Conservation (phyloP, 1,140 invertebrate genomes). For the Micrasema longulum region DNA sequence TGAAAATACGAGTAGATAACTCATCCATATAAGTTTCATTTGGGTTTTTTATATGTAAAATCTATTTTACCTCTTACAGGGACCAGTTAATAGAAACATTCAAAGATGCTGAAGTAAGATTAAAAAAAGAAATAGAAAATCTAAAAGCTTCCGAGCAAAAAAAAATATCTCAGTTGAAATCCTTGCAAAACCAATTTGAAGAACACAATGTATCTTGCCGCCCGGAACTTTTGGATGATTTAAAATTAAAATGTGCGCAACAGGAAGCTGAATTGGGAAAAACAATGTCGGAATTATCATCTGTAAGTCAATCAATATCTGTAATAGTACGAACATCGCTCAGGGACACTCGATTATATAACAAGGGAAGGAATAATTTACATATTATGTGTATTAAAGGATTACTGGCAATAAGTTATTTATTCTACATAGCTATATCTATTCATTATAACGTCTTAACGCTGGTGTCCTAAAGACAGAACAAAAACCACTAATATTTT, state of each 20-base stretch:
- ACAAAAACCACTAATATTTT: too few relatives aligned
- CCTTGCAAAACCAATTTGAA: slow-evolving; percentile 62
- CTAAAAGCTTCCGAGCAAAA: slow-evolving; percentile 62
- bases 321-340: too few relatives aligned
- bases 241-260: slow-evolving; percentile 59
- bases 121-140: slow-evolving; percentile 58
- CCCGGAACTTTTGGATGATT: slow-evolving; percentile 58
- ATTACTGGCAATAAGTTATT: too few relatives aligned
- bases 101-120: slow-evolving; percentile 28
- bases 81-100: slow-evolving; percentile 35
- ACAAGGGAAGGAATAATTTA: too few relatives aligned
- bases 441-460: too few relatives aligned
- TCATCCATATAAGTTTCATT: too few relatives aligned
- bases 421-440: too few relatives aligned
- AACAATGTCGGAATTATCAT: slow-evolving; percentile 58
- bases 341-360: too few relatives aligned
- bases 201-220: slow-evolving; percentile 57
- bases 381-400: too few relatives aligned
- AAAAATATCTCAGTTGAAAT: slow-evolving; percentile 58
- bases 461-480: too few relatives aligned
- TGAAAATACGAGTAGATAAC: too few relatives aligned
- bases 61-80: slow-evolving; percentile 36
- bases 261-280: slow-evolving; percentile 58
- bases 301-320: slow-evolving; percentile 59
- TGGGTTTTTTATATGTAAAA: too few relatives aligned